Evolutionary conservation across 2,888 invertebrate genomes (phyloP), one percentile per base, ranked within the genome.

Genomic region (Dasysyrphus tricinctus): DNA sequence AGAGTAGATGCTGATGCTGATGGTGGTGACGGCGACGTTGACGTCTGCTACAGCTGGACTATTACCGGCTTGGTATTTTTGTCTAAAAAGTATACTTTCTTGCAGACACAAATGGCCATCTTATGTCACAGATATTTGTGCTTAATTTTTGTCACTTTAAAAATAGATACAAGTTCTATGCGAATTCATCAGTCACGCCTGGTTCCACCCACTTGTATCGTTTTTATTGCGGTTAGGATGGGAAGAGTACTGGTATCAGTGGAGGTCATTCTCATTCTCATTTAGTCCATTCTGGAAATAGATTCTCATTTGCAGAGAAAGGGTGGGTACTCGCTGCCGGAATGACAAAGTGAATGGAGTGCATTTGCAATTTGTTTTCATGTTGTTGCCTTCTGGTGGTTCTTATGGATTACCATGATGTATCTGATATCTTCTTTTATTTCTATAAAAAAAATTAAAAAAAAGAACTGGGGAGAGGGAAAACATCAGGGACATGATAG

Each of bases 301-400:
- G 75, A 80, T 49, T 73, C 56, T 39, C 79, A 57, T 79, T 63
- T 44, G 16, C 24, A 47, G 42, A 65, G 63, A 11, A 32, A 16
- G 7, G 24, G 24, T 24, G 3, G 24, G 24, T 29, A 49, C 19
- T 54, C 32, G n/a, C 65, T 56, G 65, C 65, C 59, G 5, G 47
- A 65, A 63, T 77, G 81, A 82, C 73, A 73, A 77, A 82, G 59
- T 57, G 77, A 77, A 65, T 57, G 65, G 42, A 82, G 44, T 69
- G 61, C 73, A 83, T 61, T 83, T 79, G 82, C 82, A 83, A 73
- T 83, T 83, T 83, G 82, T 83, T 74, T 77, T 67, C 47, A 82
- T 75, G 73, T 69, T 61, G 74, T 74, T 67, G 78, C 59, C 61
- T 75, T 76, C 54, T 54, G 54, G 57, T 67, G 24, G 14, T 39